These are phyloP conservation scores for Apodemia zela DNA, from an alignment of 2,888 invertebrate genomes.

Conservation along the genomic window DNA sequence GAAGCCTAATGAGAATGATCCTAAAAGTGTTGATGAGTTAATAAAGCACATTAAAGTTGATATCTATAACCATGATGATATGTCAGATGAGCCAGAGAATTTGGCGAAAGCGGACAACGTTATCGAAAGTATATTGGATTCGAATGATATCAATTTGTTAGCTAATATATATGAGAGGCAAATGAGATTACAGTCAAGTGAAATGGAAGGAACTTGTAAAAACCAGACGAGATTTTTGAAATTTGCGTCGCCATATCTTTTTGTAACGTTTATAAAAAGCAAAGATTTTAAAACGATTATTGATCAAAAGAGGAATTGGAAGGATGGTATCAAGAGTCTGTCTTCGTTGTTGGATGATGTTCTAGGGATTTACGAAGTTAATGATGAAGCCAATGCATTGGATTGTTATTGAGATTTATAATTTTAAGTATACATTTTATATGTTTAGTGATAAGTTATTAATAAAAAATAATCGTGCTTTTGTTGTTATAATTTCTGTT, in stretches of 20 bases:
- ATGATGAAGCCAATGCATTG: conserved; percentile 80
- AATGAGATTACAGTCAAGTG: conserved; percentile 51
- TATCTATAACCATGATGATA: conserved; percentile 35
- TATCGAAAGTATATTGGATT: conserved; percentile 83
- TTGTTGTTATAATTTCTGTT: neutral
- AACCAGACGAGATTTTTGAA: conserved; percentile 45
- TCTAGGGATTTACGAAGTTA: conserved; percentile 79
- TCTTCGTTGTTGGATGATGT: conserved; percentile 88
- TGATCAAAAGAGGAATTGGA: conserved; percentile 83
- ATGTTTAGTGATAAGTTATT: neutral
- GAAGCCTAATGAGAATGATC: conserved; percentile 44
- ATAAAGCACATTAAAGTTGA: conserved; percentile 45
- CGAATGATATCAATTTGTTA: conserved; percentile 82
- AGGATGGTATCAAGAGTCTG: conserved; percentile 83
- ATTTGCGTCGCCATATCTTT: conserved; percentile 77
- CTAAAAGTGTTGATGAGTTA: conserved; percentile 46
- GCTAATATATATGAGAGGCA: conserved; percentile 81
- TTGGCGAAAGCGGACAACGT: conserved; percentile 66
- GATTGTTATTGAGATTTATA: conserved; percentile 83
- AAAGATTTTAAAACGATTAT: conserved; percentile 82
- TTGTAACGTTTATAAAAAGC: conserved; percentile 77
- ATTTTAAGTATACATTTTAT: neutral
- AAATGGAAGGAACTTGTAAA: conserved; percentile 37
- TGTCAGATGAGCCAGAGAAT: conserved; percentile 37
- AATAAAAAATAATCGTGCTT: neutral